phyloP scores from a whole-genome alignment of 1,140 invertebrate genomes.

The Drosophila lacteicornis region DNA sequence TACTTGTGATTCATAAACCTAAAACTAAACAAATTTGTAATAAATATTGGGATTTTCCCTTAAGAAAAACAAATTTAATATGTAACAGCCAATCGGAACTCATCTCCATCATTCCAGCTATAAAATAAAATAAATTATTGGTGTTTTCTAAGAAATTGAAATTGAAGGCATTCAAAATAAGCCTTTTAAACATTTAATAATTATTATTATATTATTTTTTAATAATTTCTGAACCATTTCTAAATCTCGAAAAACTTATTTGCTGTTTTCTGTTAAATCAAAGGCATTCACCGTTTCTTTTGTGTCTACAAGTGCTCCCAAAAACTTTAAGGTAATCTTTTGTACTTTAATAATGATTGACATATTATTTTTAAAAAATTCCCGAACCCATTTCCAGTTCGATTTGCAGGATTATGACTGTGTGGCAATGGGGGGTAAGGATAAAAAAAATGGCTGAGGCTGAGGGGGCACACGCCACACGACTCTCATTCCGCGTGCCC shows the following conservation, averaged over 20 bases:
- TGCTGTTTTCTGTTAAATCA: no score
- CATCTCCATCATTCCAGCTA: no score
- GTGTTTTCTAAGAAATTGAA: background rate
- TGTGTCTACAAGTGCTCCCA: no score
- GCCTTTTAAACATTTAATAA: no score
- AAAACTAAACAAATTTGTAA: background rate
- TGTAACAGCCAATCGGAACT: background rate
- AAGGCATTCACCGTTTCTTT: no score
- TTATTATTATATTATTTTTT: no score
- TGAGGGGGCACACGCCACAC: constrained; percentile 27
- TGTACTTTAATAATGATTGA: background rate
- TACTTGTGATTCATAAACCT: background rate
- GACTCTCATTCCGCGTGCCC: constrained; percentile 18
- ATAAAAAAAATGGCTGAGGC: background rate
- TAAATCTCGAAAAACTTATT: no score
- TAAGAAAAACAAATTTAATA: background rate
- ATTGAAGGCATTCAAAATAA: no score
- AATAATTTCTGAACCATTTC: no score
- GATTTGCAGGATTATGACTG: constrained; percentile 7
- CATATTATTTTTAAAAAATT: background rate
- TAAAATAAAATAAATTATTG: no score
- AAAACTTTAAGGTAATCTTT: background rate
- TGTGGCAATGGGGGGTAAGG: constrained; percentile 1
- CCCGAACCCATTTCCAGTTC: background rate
- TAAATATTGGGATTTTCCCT: no score